These are phyloP conservation scores for Drosophila leontia DNA, from an alignment of 1,140 invertebrate species.

Conservation along the genomic window DNA sequence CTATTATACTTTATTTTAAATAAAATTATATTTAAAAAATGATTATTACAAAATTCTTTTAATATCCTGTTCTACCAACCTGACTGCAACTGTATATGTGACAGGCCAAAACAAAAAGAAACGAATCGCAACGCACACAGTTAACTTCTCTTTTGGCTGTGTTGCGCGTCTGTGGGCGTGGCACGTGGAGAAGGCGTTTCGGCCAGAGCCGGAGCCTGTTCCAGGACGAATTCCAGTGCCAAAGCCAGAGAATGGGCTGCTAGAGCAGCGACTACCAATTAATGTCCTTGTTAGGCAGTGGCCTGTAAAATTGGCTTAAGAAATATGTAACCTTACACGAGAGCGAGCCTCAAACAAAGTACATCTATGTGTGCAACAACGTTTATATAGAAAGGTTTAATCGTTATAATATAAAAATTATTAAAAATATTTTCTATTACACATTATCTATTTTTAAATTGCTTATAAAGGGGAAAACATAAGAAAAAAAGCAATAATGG, in stretches of 20 bases:
- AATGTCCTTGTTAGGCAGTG: conserved; percentile 84
- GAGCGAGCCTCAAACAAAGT: conserved; percentile 36
- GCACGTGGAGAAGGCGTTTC: conserved; percentile 25
- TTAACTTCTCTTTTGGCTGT: conserved; percentile 75
- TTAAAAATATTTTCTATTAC: not conserved
- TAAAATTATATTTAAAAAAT: not conserved
- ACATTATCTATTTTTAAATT: not conserved
- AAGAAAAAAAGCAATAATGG: not conserved
- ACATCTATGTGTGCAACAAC: not conserved
- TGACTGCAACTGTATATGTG: conserved; percentile 10
- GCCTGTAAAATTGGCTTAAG: conserved; percentile 84
- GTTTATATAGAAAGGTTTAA: conserved; percentile 2
- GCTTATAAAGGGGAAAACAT: not conserved
- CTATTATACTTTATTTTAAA: too few species aligned
- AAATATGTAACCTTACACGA: conserved; percentile 82
- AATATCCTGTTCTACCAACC: conserved; percentile 6
- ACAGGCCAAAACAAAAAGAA: conserved; percentile 22
- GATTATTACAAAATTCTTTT: not conserved
- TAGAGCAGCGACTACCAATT: conserved; percentile 72
- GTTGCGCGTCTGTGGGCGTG: conserved; percentile 47
- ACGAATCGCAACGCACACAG: conserved; percentile 57
- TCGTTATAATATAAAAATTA: not conserved
- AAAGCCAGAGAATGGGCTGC: conserved; percentile 15
- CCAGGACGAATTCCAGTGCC: conserved; percentile 21
- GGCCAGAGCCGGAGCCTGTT: conserved; percentile 13